Conservation (phyloP, 2,797 vertebrate genomes). For the Rhinichthys osculus region DNA sequence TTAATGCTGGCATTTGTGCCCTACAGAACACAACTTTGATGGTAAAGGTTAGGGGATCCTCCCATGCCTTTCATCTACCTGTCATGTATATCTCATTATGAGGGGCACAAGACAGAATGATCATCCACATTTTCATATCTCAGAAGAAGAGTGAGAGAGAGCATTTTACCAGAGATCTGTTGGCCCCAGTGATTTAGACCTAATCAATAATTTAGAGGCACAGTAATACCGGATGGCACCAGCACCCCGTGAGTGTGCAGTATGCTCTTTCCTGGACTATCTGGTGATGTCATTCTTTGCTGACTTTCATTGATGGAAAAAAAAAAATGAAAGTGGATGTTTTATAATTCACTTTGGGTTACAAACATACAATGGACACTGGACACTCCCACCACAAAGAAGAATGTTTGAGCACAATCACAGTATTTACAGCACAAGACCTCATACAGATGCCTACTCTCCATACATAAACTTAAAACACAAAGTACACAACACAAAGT, state of each 20-base stretch:
- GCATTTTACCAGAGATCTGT: constrained; percentile 50
- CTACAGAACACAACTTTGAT: constrained; percentile 52
- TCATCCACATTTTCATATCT: neutral
- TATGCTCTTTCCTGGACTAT: constrained; percentile 20
- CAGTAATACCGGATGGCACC: constrained; percentile 74
- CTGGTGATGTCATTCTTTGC: constrained; percentile 45
- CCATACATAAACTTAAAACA: constrained; percentile 38
- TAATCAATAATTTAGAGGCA: constrained; percentile 79
- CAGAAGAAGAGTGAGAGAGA: constrained; percentile 37
- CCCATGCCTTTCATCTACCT: constrained; percentile 52
- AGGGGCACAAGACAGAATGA: constrained; percentile 9
- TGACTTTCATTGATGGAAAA: constrained; percentile 17
- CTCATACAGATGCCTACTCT: constrained; percentile 50
- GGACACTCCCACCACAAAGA: constrained; percentile 33
- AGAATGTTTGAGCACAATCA: constrained; percentile 63
- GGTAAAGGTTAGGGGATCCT: constrained; percentile 55
- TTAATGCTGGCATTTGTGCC: constrained; percentile 48
- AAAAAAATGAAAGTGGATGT: constrained; percentile 27
- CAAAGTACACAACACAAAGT: neutral
- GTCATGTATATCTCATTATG: constrained; percentile 43
- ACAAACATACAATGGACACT: constrained; percentile 34
- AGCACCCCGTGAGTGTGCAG: constrained; percentile 56
- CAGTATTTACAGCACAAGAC: constrained; percentile 55
- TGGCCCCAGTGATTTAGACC: constrained; percentile 62
- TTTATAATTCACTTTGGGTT: neutral